Evolutionary conservation across 2,797 vertebrate genomes (phyloP).

Genomic region (Cirrhinus mrigala): DNA sequence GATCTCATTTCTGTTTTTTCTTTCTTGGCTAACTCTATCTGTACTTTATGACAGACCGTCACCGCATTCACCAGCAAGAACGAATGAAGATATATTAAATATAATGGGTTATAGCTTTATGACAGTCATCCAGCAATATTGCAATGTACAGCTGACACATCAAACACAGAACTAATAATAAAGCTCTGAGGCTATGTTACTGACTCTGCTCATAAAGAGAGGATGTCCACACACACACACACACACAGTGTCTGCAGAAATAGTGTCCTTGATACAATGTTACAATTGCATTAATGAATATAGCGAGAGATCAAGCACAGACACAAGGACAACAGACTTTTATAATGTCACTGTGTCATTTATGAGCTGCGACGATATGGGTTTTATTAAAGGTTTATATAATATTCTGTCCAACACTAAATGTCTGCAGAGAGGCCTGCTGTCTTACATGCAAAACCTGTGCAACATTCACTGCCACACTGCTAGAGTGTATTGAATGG

Average conservation of each 20-base stretch:
- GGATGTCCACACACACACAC: neutral
- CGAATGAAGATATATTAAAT: constrained; percentile 27
- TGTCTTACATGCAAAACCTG: neutral
- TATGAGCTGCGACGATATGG: constrained; percentile 18
- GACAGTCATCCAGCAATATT: constrained; percentile 37
- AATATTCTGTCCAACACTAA: neutral
- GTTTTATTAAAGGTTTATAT: constrained; percentile 23
- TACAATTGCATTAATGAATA: constrained; percentile 45
- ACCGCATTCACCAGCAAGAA: neutral
- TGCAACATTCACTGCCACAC: neutral
- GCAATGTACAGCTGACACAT: constrained; percentile 37
- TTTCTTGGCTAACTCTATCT: constrained; percentile 2
- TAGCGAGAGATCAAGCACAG: constrained; percentile 6
- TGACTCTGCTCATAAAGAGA: constrained; percentile 34
- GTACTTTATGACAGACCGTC: constrained; percentile 1
- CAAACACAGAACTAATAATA: constrained; percentile 53
- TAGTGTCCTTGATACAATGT: constrained; percentile 43
- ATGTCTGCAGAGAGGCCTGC: neutral
- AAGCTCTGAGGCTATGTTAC: constrained; percentile 20
- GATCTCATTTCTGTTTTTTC: neutral
- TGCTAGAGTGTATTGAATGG: neutral
- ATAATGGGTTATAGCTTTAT: constrained; percentile 47
- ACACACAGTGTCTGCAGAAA: constrained; percentile 34
- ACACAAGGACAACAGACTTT: constrained; percentile 47
- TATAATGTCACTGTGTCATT: constrained; percentile 28